A percentile compares a stretch with the other conserved stretches of the same genome.
Conservation (phyloP, 2,113 vertebrate species). For the Python bivittatus region DNA sequence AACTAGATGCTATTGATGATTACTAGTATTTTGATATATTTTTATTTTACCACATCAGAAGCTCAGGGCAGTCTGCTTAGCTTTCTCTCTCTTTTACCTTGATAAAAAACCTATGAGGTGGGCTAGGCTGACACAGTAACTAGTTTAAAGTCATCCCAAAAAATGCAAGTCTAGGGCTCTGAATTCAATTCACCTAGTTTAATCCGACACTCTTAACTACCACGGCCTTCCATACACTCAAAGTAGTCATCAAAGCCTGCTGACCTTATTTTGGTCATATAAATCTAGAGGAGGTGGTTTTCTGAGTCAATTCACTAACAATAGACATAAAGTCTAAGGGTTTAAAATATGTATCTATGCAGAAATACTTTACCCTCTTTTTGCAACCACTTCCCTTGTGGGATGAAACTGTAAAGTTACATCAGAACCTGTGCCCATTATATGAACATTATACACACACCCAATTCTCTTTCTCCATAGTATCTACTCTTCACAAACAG, state of each 20-base stretch:
- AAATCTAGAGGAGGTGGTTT: background rate
- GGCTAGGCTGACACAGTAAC: background rate
- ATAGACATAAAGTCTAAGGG: background rate
- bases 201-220: background rate
- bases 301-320: conserved; percentile 7
- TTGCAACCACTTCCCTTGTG: conserved; percentile 22
- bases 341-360: background rate
- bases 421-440: conserved; percentile 6
- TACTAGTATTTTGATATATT: background rate
- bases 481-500: background rate
- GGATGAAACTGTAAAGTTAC: conserved; percentile 11
- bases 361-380: conserved; percentile 5
- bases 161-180: background rate
- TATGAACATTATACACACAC: background rate
- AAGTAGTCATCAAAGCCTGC: background rate
- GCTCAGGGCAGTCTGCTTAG: background rate
- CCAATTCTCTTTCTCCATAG: background rate
- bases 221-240: background rate
- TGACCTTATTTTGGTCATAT: background rate
- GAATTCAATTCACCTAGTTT: background rate
- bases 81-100: background rate
- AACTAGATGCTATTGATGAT: background rate
- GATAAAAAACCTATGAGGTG: background rate
- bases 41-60: background rate
- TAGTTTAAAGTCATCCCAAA: background rate